These are phyloP conservation scores for Leptinotarsa undecemlineata DNA, from an alignment of 1,140 invertebrate genomes.

Conservation along the genomic window DNA sequence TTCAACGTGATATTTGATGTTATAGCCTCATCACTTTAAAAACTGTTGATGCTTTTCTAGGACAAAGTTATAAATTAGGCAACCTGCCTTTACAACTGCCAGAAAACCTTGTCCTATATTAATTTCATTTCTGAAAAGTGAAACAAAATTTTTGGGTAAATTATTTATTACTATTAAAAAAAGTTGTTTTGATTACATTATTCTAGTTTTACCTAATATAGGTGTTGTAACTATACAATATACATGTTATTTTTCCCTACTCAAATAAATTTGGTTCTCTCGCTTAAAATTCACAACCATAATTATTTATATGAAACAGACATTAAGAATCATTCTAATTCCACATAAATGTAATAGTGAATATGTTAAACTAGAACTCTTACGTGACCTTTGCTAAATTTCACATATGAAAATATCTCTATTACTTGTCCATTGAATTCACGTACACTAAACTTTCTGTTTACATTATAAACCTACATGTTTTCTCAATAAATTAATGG, in stretches of 20 bases:
- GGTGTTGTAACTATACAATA: slow-evolving; percentile 1
- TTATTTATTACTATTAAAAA: not conserved
- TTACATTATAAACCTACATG: not conserved
- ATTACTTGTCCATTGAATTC: not conserved
- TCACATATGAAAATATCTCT: not conserved
- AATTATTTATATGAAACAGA: slow-evolving; percentile 1
- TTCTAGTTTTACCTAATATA: slow-evolving; percentile 13
- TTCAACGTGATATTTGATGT: no score
- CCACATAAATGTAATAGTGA: slow-evolving; percentile 3
- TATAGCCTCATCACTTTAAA: no score
- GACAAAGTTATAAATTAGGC: no score
- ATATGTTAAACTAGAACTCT: not conserved
- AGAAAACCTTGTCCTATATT: no score
- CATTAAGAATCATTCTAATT: not conserved
- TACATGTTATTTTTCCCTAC: not conserved
- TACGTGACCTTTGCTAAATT: not conserved
- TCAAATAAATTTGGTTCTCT: not conserved
- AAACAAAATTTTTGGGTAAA: not conserved
- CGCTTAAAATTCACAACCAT: not conserved
- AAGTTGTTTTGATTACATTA: not conserved
- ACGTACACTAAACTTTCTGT: not conserved
- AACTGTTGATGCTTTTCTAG: no score
- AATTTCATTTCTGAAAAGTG: not conserved
- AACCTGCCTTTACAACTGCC: no score
- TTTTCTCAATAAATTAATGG: slow-evolving; percentile 3